These are phyloP conservation scores for Hypocryptadius cinnamomeus DNA, from an alignment of 2,113 vertebrate species.

Conservation along the genomic window DNA sequence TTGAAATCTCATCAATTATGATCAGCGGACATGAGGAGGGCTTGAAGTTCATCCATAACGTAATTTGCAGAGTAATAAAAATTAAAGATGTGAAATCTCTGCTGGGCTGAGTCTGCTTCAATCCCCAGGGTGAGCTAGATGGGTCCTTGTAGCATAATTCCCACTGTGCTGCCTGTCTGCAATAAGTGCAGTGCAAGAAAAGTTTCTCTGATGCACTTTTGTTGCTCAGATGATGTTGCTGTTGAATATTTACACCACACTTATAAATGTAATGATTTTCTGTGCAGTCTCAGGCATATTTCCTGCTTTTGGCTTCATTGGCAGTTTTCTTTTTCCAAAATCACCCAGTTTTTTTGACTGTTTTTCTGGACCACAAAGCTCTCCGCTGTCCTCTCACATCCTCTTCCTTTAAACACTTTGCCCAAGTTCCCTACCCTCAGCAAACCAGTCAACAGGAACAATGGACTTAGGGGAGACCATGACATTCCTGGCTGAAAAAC, in stretches of 20 bases:
- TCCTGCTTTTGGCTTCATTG: not conserved
- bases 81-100: not conserved
- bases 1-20: constrained; percentile 29
- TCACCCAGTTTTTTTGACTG: not conserved
- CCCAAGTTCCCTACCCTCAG: not conserved
- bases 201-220: not conserved
- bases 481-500: not conserved
- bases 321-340: not conserved
- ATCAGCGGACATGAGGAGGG: not conserved
- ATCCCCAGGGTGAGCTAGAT: not conserved
- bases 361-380: not conserved
- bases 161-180: not conserved
- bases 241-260: not conserved
- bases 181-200: not conserved
- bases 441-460: not conserved
- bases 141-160: not conserved
- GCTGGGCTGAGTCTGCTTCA: not conserved
- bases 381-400: not conserved
- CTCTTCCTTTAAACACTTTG: not conserved
- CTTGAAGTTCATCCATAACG: not conserved
- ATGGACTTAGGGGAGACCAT: not conserved
- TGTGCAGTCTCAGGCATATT: not conserved
- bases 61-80: constrained; percentile 18
- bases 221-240: not conserved
- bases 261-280: not conserved